phyloP scores from a whole-genome alignment of 2,888 invertebrate genomes.

The Heterodera filipjevi region DNA sequence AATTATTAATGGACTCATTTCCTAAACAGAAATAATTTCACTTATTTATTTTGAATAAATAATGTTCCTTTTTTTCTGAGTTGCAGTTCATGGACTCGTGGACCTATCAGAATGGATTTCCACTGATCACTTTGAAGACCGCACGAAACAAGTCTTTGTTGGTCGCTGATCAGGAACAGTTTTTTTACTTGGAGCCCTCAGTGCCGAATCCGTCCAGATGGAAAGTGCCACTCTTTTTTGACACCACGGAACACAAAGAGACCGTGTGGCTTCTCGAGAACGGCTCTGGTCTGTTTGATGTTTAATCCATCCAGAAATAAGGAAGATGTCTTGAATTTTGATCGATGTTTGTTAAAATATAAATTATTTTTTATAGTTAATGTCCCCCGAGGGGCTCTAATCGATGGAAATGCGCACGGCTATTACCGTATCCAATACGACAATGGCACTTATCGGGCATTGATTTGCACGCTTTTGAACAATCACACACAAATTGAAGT shows the following conservation, averaged over 20 bases:
- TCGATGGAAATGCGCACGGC: constrained; percentile 40
- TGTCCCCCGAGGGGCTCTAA: constrained; percentile 30
- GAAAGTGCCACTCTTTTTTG: constrained; percentile 53
- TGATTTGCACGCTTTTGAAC: constrained; percentile 29
- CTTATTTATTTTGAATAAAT: too few species aligned
- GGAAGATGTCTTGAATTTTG: too few species aligned
- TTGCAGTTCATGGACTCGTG: constrained; percentile 49
- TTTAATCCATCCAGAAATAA: too few species aligned
- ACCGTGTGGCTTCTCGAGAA: constrained; percentile 46
- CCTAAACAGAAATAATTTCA: too few species aligned
- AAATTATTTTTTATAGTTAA: too few species aligned
- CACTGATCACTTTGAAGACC: constrained; percentile 45
- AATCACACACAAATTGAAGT: constrained; percentile 67
- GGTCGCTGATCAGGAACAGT: constrained; percentile 25
- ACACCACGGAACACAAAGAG: constrained; percentile 29
- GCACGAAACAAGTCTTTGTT: constrained; percentile 28
- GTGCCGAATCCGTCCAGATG: constrained; percentile 39
- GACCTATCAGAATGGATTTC: constrained; percentile 52
- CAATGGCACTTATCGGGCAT: constrained; percentile 34
- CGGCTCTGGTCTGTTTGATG: constrained; percentile 33
- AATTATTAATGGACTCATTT: too few species aligned
- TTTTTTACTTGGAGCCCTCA: constrained; percentile 26
- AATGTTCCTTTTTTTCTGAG: neutral
- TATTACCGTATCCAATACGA: constrained; percentile 45
- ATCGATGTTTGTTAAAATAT: too few species aligned